Base-by-base conservation (phyloP, 2,888 invertebrate genomes). In the Podotricha telesiphe region DNA sequence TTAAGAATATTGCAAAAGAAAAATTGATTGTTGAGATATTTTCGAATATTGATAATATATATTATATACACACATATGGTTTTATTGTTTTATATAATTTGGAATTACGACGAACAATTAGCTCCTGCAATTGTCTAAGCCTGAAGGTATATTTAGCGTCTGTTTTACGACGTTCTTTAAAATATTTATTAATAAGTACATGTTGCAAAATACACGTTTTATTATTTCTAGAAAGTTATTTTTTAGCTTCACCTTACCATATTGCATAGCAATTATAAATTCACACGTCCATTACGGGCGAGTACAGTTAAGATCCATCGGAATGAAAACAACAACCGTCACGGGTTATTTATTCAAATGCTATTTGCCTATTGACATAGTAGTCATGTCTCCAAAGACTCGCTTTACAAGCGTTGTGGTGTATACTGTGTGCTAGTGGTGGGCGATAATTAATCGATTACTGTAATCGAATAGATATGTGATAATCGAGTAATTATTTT, bases 301-400 rank as follows among this genome's bases (percentile, higher is more conserved):
- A 84, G 83, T 86, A 88, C 86, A 86, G 86, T 88, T 87, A 88
- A 83, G 81, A 85, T 86, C 84, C 80, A 88, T 89, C 85, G 81
- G 80, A 74, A 76, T 75, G 77, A 79, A 80, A 81, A 79, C 80
- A 78, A 74, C 77, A 77, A 84, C 84, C 81, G 88, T 86, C 84
- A 82, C 72, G 73, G 69, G 80, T 85, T 83, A 86, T 85, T 86
- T 88, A 86, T 87, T 85, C 81, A 82, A 84, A 84, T 82, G 84
- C 83, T 85, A 84, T 78, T 84, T 86, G 86, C 87, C 85, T 84
- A 83, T 80, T 87, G 86, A 87, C 87, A 87, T 70, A 75, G 70
- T 76, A 79, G 77, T 76, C 76, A 82, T 80, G 82, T 85, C 85
- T 83, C 81, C 83, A 11, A 40, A 42, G n/a, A 56, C 64, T 40